Evolutionary conservation across 1,140 invertebrate species (phyloP), one percentile per base, ranked within the genome.

Genomic region (Andricus grossulariae): DNA sequence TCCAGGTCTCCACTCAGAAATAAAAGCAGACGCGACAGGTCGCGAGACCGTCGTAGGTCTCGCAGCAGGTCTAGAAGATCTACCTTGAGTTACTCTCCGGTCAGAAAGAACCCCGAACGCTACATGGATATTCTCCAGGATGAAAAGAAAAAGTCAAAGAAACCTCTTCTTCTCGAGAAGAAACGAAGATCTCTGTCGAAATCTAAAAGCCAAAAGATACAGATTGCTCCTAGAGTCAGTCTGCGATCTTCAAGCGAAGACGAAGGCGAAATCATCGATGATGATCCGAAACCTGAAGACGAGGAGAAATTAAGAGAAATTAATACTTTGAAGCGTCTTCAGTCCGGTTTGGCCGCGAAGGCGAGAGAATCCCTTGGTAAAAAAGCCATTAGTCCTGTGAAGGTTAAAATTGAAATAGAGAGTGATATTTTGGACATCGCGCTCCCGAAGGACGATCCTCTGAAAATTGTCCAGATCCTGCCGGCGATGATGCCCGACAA

Each of bases 311-410:
- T 92, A 49, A 93, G 91, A 77, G 94, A 95, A 78, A 83, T 94
- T 39, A 92, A 92, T 77, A 94, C 95, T 79, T 85, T 96, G 72
- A 93, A 94, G 82, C 92, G 93, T 79, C 82, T 95, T 2, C 94
- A 94, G 80, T 92, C 90, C 18, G 94, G 92, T 2, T 87, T 95
- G n/a, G 94, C 94, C 0, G 94, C 94, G 0, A 94, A 94, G 83
- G 93, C 93, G 3, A 92, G 92, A 50, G 93, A 93, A 76, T 84
- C 81, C 70, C 76, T 89, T 5, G 88, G 89, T 0, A 91, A 90
- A 60, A 91, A 90, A 55, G 84, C 86, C 0, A 87, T 87, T 13
- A 89, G 85, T 81, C 89, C 90, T 0, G 74, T 86, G 2, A 90
- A 90, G 71, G 72, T 88, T 11, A 88, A 86, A 55, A 78, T 89